phyloP scores from a whole-genome alignment of 2,888 invertebrate genomes.

The Cosmopolites sordidus region DNA sequence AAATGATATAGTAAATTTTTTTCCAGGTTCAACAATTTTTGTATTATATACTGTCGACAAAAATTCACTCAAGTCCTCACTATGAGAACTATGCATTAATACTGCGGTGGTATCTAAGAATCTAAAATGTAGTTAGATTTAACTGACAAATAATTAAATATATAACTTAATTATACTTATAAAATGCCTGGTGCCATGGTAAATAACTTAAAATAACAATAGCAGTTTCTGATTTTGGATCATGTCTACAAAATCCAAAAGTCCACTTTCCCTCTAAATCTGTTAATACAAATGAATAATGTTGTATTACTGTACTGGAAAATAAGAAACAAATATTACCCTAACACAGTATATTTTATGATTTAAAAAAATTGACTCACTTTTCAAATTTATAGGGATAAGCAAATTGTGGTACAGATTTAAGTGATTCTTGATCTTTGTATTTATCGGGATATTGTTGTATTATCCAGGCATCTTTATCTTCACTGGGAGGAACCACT shows the following conservation, averaged over 20 bases:
- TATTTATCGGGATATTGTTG: constrained; percentile 82
- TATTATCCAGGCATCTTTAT: constrained; percentile 66
- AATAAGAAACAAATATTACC: too few relatives aligned
- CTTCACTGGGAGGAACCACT: constrained; percentile 64
- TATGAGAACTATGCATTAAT: constrained; percentile 60
- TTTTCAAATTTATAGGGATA: constrained; percentile 79
- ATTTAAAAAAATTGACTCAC: constrained; percentile 52
- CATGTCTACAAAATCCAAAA: constrained; percentile 95
- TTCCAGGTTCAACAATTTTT: constrained; percentile 66
- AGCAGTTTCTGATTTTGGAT: constrained; percentile 83
- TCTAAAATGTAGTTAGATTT: constrained; percentile 44
- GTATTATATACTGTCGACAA: constrained; percentile 64
- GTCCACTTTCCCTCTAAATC: constrained; percentile 94
- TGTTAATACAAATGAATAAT: constrained; percentile 96
- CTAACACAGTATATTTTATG: neutral
- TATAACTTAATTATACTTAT: constrained; percentile 59
- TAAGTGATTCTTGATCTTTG: constrained; percentile 78
- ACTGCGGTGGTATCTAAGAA: constrained; percentile 79
- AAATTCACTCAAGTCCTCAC: constrained; percentile 58
- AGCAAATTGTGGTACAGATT: constrained; percentile 85
- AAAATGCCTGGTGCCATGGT: constrained; percentile 97
- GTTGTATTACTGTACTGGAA: constrained; percentile 79
- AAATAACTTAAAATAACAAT: constrained; percentile 81
- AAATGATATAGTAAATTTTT: constrained; percentile 59
- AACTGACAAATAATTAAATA: neutral